Evolutionary conservation across 1,140 invertebrate genomes (phyloP), one percentile per base, ranked within the genome.

Genomic region (Diabrotica undecimpunctata): DNA sequence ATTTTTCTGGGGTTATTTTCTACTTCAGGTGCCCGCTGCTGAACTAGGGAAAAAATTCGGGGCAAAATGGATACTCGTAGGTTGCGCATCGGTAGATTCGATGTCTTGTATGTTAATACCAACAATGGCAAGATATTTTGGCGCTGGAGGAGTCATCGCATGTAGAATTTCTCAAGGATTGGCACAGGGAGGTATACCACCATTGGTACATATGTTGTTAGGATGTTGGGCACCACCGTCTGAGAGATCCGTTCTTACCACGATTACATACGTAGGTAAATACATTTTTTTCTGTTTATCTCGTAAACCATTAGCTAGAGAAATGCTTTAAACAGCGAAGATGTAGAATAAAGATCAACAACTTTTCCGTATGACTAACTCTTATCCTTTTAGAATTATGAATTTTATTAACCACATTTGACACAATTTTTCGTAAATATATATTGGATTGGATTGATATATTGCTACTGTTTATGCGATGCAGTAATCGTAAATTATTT

Each of bases 1-100:
- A 2, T 90, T 90, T 67, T 90, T 89, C 68, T 87, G 84, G 84
- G 83, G 83, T 11, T 84, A 84, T 64, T 77, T 83, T 2, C 59
- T 82, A 0, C 81, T 84, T 7, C 77, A 78, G 77, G 81, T 93
- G 5, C 87, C 88, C 0, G 89, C 85, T 0, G 90, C 89, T 1
- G 84, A 87, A 66, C 68, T 91, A 0, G 85, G 85, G 0, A 83
- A 88, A 63, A 82, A 80, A 9, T 86, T 84, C 61, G 88, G 90
- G 8, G 81, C 86, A 0, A 85, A 87, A 72, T 78, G 79, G 36
- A 80, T 91, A 7, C 80, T 93, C 13, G 79, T 84, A 5, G 72
- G 79, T 13, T 64, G 51, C 11, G 64, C 54, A 7, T 64, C 54
- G 2, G n/a, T 67, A 14, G 67, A 69, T 60, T 71, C 68, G 9